Base-by-base conservation (phyloP, 1,140 invertebrate genomes). In the Carcinoscorpius rotundicauda region DNA sequence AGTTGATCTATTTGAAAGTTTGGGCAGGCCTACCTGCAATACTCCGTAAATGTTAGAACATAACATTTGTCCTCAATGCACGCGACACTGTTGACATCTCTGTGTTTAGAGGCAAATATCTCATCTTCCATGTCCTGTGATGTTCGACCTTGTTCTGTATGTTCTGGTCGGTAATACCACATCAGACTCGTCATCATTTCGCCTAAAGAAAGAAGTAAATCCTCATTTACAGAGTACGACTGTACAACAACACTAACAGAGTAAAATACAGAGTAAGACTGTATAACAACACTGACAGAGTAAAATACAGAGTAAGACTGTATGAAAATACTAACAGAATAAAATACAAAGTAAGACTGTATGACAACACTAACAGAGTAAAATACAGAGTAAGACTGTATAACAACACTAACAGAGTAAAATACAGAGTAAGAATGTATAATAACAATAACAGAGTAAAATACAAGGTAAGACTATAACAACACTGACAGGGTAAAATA, bases 21-120 rank as follows among this genome's bases (percentile, higher is more conserved):
- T 29, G 29, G 29, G 29, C 29, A 29, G 29, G 29, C 51, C 53
- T 73, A 97, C 92, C 95, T 86, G 83, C 93, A 96, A 76, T 96
- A 98, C 80, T 97, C 93, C 78, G 93, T 93, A 75, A 89, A 95
- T 6, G 93, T 96, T 66, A 98, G 83, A 66, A 98, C 94, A 77
- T 92, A 97, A 79, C 93, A 97, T 78, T 94, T 95, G 79, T 98
- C 94, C 77, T 98, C 94, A 71, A 98, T 97, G 76, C 93, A 97
- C 61, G 93, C 94, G 49, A 97, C 93, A 73, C 91, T 94, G 77
- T 94, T 95, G 65, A 87, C 87, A 78, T 97, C 93, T 61, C 87
- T 83, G 79, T 97, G 94, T 63, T 91, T 85, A 3, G 93, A 97
- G 49, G 94, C 94, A 79, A 96, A 98, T 58, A 97, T 87, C 79